Percentiles rank a stretch among this genome's conserved stretches.
Evolutionary conservation across 2,888 invertebrate genomes (phyloP).

Genomic region (Galerucella calmariensis): DNA sequence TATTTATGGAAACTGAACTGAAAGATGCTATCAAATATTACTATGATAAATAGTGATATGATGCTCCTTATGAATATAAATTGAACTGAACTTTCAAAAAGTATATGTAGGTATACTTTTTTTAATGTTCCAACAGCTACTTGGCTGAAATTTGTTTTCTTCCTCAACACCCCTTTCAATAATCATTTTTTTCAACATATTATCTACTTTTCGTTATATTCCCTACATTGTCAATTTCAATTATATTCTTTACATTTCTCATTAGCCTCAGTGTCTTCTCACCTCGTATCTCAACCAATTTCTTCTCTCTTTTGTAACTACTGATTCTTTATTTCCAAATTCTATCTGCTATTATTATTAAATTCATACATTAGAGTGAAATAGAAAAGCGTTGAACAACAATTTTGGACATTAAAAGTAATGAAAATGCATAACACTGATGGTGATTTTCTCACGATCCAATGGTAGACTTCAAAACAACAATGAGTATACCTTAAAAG

Average conservation of each 20-base stretch:
- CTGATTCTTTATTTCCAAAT: background rate
- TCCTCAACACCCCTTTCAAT: no score
- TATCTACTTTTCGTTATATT: no score
- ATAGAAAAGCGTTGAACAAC: constrained; percentile 21
- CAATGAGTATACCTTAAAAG: constrained; percentile 48
- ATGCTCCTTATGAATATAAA: background rate
- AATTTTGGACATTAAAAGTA: constrained; percentile 20
- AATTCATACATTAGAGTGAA: constrained; percentile 30
- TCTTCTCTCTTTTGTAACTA: background rate
- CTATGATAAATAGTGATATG: background rate
- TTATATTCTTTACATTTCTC: no score
- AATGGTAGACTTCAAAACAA: constrained; percentile 41
- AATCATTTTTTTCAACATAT: no score
- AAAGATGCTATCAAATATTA: background rate
- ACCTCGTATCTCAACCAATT: background rate
- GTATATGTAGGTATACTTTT: no score
- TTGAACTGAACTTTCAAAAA: background rate
- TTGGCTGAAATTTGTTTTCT: no score
- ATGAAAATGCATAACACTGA: constrained; percentile 33
- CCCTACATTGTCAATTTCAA: no score
- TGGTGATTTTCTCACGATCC: constrained; percentile 25
- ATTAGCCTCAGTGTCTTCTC: no score
- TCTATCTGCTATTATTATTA: background rate
- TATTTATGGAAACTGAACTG: background rate
- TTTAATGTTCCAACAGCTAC: no score